Conservation (phyloP, 2,797 vertebrate genomes). For the Mustela erminea region DNA sequence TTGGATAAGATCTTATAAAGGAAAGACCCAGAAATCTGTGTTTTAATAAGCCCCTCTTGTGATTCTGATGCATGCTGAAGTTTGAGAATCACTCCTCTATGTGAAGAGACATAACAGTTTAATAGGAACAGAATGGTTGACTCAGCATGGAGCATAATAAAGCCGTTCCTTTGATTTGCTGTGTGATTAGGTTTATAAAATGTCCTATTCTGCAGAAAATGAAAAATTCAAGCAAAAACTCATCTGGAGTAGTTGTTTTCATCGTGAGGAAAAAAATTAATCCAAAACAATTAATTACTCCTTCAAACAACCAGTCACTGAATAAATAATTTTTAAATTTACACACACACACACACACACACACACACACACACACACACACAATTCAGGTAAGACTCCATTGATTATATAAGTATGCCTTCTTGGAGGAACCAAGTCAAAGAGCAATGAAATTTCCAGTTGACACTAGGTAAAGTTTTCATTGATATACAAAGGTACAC, state of each 20-base stretch:
- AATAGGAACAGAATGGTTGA: slow-evolving; percentile 67
- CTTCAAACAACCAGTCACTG: background rate
- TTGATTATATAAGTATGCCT: background rate
- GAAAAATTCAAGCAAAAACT: slow-evolving; percentile 67
- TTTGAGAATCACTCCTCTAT: slow-evolving; percentile 47
- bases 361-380: too few species aligned
- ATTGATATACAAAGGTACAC: background rate
- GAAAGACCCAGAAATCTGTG: slow-evolving; percentile 20
- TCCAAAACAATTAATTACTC: slow-evolving; percentile 33
- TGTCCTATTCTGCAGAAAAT: slow-evolving; percentile 62
- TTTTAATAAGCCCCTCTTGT: slow-evolving; percentile 44
- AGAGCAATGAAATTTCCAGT: background rate
- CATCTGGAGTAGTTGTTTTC: slow-evolving; percentile 51
- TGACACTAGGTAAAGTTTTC: background rate
- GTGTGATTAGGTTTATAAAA: slow-evolving; percentile 61
- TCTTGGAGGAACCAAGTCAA: background rate
- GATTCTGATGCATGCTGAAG: slow-evolving; percentile 11
- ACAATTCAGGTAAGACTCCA: background rate
- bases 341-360: background rate
- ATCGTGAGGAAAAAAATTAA: background rate
- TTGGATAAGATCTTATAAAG: background rate
- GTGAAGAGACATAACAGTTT: slow-evolving; percentile 52
- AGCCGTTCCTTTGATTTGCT: slow-evolving; percentile 64
- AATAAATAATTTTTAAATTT: slow-evolving; percentile 54
- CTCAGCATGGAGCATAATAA: slow-evolving; percentile 60